phyloP scores from a whole-genome alignment of 1,140 invertebrate species.

The Zaprionus ornatus region DNA sequence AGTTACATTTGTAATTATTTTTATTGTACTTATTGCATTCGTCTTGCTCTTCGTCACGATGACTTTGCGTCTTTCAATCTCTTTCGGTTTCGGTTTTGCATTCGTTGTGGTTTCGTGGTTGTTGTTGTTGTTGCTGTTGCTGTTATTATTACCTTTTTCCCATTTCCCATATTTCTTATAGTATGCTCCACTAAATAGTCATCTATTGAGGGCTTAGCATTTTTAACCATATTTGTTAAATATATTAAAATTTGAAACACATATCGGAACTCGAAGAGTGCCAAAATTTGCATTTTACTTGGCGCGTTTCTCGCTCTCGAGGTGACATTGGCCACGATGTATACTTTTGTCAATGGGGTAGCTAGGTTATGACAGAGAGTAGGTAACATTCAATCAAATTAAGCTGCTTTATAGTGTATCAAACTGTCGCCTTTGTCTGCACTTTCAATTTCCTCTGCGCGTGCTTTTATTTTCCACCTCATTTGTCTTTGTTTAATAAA shows the following conservation, averaged over 20 bases:
- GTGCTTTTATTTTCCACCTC: constrained; percentile 8
- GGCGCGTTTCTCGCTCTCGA: constrained; percentile 28
- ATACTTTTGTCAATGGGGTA: not conserved
- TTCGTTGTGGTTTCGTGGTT: not conserved
- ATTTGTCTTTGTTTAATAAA: constrained; percentile 30
- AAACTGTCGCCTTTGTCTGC: not conserved
- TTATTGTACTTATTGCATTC: constrained; percentile 47
- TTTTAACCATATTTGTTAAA: constrained; percentile 4
- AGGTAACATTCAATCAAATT: not conserved
- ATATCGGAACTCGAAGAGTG: constrained; percentile 18
- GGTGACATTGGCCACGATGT: constrained; percentile 1
- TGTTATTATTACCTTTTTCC: constrained; percentile 2
- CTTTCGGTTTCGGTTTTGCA: constrained; percentile 18
- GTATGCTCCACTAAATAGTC: not conserved
- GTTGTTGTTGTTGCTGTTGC: not conserved
- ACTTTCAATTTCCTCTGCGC: not conserved
- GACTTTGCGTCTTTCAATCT: constrained; percentile 27
- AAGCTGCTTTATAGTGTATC: not conserved
- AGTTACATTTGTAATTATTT: constrained; percentile 60
- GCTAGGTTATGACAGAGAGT: not conserved
- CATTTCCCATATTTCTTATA: not conserved
- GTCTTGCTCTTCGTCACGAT: constrained; percentile 43
- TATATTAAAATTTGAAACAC: constrained; percentile 14
- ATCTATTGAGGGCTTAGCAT: constrained; percentile 1
- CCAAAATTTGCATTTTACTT: constrained; percentile 22